Conservation (phyloP, 2,797 vertebrate species). For the Tadarida brasiliensis region DNA sequence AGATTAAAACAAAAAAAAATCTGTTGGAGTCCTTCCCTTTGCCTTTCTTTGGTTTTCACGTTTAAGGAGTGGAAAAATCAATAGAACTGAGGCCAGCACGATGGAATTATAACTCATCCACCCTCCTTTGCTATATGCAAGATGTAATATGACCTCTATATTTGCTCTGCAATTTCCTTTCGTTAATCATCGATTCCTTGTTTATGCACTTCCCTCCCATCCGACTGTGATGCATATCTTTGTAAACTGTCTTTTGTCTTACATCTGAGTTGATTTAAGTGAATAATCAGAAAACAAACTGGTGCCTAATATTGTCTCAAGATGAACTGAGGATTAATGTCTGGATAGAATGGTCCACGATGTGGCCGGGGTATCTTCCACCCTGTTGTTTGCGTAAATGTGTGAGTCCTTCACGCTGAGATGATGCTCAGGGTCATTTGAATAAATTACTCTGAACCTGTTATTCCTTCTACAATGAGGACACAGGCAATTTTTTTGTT, state of each 20-base stretch:
- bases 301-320: background rate
- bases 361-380: background rate
- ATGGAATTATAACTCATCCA: slow-evolving; percentile 73
- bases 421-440: background rate
- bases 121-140: slow-evolving; percentile 79
- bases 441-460: background rate
- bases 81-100: slow-evolving; percentile 77
- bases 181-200: slow-evolving; percentile 75
- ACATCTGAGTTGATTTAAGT: slow-evolving; percentile 61
- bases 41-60: slow-evolving; percentile 61
- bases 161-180: slow-evolving; percentile 82
- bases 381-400: background rate
- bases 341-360: fast-evolving
- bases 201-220: slow-evolving; percentile 70
- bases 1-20: slow-evolving; percentile 77
- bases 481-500: background rate
- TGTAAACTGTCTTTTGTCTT: slow-evolving; percentile 65
- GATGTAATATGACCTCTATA: slow-evolving; percentile 80
- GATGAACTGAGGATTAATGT: background rate
- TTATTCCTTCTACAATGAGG: background rate
- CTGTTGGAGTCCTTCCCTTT: slow-evolving; percentile 77
- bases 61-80: slow-evolving; percentile 80
- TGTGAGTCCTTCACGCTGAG: background rate
- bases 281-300: slow-evolving; percentile 51
- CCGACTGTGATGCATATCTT: slow-evolving; percentile 59